These are phyloP conservation scores for Pteria penguin DNA, from an alignment of 2,888 invertebrate species.

Conservation along the genomic window DNA sequence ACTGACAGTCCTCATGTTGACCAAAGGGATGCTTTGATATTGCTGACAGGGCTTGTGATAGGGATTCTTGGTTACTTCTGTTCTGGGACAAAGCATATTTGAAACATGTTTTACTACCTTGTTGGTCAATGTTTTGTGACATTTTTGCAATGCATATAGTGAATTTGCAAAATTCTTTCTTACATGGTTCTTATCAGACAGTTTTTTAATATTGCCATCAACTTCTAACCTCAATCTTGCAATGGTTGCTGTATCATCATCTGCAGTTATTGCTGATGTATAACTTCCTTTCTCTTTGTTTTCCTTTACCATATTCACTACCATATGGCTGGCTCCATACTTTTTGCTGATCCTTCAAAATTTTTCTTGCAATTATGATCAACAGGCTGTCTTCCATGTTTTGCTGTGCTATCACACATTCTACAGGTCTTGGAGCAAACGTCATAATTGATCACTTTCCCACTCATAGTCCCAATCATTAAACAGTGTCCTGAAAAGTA, in stretches of 20 bases:
- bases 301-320: slow-evolving; percentile 14
- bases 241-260: slow-evolving; percentile 39
- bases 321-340: slow-evolving; percentile 43
- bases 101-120: slow-evolving; percentile 36
- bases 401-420: slow-evolving; percentile 23
- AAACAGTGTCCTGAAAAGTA: slow-evolving; percentile 27
- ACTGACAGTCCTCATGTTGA: slow-evolving; percentile 7
- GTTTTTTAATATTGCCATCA: slow-evolving; percentile 21
- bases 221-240: slow-evolving; percentile 19
- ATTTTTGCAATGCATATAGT: slow-evolving; percentile 39
- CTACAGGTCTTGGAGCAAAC: slow-evolving; percentile 35
- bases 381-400: neutral
- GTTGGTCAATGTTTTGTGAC: slow-evolving; percentile 38
- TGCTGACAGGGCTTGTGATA: slow-evolving; percentile 10
- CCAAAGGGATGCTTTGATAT: slow-evolving; percentile 41
- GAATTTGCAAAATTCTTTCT: slow-evolving; percentile 42
- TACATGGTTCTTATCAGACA: slow-evolving; percentile 34
- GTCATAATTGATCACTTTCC: slow-evolving; percentile 31
- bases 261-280: slow-evolving; percentile 25
- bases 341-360: slow-evolving; percentile 30
- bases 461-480: slow-evolving; percentile 35
- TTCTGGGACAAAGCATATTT: slow-evolving; percentile 42
- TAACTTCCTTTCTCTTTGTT: slow-evolving; percentile 18
- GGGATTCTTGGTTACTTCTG: slow-evolving; percentile 26
- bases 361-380: slow-evolving; percentile 29